Conservation (phyloP, 2,888 invertebrate species). For the Adelphocoris suturalis region DNA sequence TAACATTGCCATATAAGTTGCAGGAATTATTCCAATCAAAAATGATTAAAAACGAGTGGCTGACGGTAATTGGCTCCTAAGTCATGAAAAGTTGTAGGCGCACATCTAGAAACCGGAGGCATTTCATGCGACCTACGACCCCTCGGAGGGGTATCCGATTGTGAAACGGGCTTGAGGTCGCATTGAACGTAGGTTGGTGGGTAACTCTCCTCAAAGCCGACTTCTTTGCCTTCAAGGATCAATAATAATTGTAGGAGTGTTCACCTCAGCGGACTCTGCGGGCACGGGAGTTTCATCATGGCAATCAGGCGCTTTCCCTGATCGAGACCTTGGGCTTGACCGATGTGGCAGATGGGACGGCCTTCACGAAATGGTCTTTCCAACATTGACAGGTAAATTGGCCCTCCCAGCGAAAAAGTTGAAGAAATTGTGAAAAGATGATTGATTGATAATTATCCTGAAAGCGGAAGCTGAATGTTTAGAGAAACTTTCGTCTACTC, state of each 20-base stretch:
- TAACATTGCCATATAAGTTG: background rate
- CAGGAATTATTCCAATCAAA: slow-evolving; percentile 19
- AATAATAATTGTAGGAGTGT: slow-evolving; percentile 32
- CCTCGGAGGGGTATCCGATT: slow-evolving; percentile 37
- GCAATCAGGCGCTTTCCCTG: slow-evolving; percentile 63
- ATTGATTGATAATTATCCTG: too few relatives aligned
- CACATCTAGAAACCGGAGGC: slow-evolving; percentile 38
- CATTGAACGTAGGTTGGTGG: background rate
- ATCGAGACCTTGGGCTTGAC: slow-evolving; percentile 64
- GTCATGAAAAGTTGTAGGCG: slow-evolving; percentile 47
- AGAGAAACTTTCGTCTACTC: too few relatives aligned
- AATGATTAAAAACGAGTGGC: background rate
- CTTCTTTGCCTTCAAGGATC: slow-evolving; percentile 38
- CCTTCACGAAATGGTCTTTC: too few relatives aligned
- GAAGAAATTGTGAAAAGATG: too few relatives aligned
- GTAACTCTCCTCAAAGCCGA: slow-evolving; percentile 13
- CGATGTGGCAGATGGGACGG: slow-evolving; percentile 46
- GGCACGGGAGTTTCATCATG: slow-evolving; percentile 48
- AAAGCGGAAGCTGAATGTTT: too few relatives aligned
- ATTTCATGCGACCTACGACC: slow-evolving; percentile 54
- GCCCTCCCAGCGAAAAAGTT: too few relatives aligned
- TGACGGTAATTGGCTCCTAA: slow-evolving; percentile 8
- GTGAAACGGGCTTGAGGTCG: slow-evolving; percentile 58
- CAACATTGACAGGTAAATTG: too few relatives aligned
- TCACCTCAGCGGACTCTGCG: background rate